Conservation (phyloP, 2,888 invertebrate genomes). For the Lepidocyrtinus sp. region DNA sequence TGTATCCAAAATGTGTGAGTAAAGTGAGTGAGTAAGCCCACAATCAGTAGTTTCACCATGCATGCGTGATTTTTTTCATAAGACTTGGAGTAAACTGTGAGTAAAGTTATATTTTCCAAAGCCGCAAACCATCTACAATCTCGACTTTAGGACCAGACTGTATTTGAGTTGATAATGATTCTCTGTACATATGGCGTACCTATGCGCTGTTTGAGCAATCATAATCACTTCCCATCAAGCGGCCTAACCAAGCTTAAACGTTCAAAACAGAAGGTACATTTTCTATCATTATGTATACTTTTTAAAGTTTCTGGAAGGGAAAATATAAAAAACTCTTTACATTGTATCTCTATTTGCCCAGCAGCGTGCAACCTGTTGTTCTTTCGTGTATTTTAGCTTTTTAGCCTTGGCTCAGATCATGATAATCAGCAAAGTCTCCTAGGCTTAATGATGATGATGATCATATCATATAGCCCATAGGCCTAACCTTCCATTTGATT, state of each 20-base stretch:
- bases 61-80: background rate
- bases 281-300: constrained; percentile 37
- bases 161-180: background rate
- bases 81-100: background rate
- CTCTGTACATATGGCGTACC: background rate
- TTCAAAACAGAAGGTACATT: constrained; percentile 34
- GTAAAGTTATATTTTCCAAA: constrained; percentile 17
- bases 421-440: background rate
- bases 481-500: too few species aligned
- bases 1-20: too few species aligned
- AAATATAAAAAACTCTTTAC: constrained; percentile 47
- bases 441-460: background rate
- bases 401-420: background rate
- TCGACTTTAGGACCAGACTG: constrained; percentile 2
- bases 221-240: constrained; percentile 46
- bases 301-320: constrained; percentile 41
- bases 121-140: constrained; percentile 19
- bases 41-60: too few species aligned
- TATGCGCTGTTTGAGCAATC: too few species aligned
- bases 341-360: constrained; percentile 37
- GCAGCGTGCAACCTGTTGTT: constrained; percentile 37
- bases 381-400: background rate
- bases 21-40: too few species aligned
- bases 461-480: background rate
- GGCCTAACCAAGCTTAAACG: constrained; percentile 45